These are phyloP conservation scores for Bolinopsis microptera DNA, from an alignment of 37 sponge, comb jelly and placozoan genomes.

Conservation along the genomic window DNA sequence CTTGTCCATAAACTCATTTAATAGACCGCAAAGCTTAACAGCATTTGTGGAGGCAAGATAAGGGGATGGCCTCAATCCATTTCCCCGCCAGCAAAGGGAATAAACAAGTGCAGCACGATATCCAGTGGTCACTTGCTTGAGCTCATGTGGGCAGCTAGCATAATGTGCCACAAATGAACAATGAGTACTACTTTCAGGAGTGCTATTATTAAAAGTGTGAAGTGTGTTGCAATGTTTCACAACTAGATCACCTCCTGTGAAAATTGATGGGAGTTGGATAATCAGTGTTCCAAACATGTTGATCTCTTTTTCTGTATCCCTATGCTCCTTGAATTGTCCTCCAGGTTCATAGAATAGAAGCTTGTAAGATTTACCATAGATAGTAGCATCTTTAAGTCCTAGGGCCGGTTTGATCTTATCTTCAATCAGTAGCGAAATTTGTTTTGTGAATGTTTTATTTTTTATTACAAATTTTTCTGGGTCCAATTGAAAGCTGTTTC, in stretches of 20 bases:
- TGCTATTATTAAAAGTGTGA: background rate
- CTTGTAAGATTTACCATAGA: background rate
- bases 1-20: background rate
- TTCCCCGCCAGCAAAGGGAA: no score
- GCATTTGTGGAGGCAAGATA: background rate
- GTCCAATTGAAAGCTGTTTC: background rate
- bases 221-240: background rate
- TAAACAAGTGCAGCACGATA: background rate
- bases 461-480: background rate
- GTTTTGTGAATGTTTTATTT: background rate
- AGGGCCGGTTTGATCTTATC: background rate
- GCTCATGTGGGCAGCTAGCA: background rate
- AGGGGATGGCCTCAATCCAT: background rate
- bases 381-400: background rate
- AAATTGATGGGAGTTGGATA: constrained; percentile 2
- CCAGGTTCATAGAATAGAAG: background rate
- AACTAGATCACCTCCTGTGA: background rate
- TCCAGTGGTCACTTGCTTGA: background rate
- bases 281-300: background rate
- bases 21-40: background rate
- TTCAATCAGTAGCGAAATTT: background rate
- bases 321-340: background rate
- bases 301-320: background rate
- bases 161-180: background rate
- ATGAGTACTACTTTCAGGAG: background rate